phyloP scores from a whole-genome alignment of 2,888 invertebrate species.

The Hypsopygia costalis region DNA sequence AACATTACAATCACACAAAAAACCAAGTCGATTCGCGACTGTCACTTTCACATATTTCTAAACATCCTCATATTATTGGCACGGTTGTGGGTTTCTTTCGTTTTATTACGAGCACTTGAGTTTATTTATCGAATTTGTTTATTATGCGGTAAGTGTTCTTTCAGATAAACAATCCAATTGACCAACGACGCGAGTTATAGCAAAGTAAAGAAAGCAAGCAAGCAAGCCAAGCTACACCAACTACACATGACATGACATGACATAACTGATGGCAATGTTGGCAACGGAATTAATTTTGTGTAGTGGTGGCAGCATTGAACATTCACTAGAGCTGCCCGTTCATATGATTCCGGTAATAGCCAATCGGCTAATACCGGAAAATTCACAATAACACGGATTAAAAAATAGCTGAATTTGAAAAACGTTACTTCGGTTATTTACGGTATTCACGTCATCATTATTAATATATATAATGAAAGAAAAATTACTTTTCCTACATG shows the following conservation, averaged over 20 bases:
- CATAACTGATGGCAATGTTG: constrained; percentile 50
- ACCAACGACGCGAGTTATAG: constrained; percentile 68
- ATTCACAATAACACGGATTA: no score
- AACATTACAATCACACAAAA: constrained; percentile 62
- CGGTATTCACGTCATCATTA: no score
- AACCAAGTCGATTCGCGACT: constrained; percentile 58
- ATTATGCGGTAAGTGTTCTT: constrained; percentile 50
- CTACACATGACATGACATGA: constrained; percentile 68
- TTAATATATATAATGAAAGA: no score
- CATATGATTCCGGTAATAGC: no score
- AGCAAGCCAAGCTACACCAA: constrained; percentile 53
- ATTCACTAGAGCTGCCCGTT: not conserved
- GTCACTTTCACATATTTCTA: constrained; percentile 70
- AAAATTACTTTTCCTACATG: no score
- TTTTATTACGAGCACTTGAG: constrained; percentile 33
- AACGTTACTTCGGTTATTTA: no score
- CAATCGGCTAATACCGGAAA: no score
- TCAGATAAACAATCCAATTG: constrained; percentile 56
- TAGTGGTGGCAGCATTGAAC: constrained; percentile 19
- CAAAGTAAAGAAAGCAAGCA: constrained; percentile 70
- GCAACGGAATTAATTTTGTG: constrained; percentile 25
- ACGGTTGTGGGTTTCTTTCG: constrained; percentile 32
- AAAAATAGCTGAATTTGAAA: no score
- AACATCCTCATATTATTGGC: constrained; percentile 47
- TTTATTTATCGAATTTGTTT: constrained; percentile 47